These are phyloP conservation scores for Amblyopsis rosae DNA, from an alignment of 2,113 vertebrate species.

Conservation along the genomic window DNA sequence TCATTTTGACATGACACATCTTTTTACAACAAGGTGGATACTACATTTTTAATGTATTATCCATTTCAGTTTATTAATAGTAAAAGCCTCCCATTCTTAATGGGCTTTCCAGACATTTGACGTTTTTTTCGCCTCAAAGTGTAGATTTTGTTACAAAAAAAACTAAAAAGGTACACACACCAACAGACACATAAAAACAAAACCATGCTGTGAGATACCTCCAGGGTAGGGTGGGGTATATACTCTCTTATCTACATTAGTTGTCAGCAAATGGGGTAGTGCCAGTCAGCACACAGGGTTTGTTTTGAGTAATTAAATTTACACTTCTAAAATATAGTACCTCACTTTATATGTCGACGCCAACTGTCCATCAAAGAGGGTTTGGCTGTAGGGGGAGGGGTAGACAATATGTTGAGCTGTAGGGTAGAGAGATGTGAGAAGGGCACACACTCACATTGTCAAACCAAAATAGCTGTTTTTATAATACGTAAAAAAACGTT, in stretches of 20 bases:
- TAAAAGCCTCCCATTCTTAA: conserved; percentile 5
- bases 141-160: conserved; percentile 32
- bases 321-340: too few relatives aligned
- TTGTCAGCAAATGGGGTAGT: background rate
- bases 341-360: too few relatives aligned
- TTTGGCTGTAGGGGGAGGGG: too few relatives aligned
- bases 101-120: background rate
- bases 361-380: too few relatives aligned
- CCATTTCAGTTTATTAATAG: conserved; percentile 1
- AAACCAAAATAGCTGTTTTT: too few relatives aligned
- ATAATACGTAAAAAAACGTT: too few relatives aligned
- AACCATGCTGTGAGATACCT: background rate
- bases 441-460: too few relatives aligned
- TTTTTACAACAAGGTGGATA: conserved; percentile 1
- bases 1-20: background rate
- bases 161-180: background rate
- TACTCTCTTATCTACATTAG: background rate
- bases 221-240: background rate
- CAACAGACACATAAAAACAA: background rate
- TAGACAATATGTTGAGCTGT: too few relatives aligned
- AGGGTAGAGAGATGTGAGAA: too few relatives aligned
- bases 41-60: background rate
- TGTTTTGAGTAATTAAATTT: background rate
- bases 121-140: conserved; percentile 25
- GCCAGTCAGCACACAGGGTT: background rate